phyloP scores from a whole-genome alignment of 2,797 vertebrate species.

The Sparidentex hasta region DNA sequence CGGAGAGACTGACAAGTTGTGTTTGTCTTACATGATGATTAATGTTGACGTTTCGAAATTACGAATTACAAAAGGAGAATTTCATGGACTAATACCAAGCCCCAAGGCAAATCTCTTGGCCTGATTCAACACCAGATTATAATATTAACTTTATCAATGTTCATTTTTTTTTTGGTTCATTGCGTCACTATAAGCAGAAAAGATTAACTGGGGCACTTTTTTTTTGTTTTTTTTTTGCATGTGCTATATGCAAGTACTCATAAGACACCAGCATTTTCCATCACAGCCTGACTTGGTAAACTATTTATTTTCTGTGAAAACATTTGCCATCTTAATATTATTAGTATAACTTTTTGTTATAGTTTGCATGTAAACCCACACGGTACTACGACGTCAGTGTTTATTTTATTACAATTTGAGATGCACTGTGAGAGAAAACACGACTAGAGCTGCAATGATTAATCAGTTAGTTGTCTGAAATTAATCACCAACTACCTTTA shows the following conservation, averaged over 20 bases:
- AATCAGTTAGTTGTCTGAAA: not conserved
- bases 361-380: conserved; percentile 55
- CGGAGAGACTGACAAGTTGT: not conserved
- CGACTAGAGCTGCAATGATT: not conserved
- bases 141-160: conserved; percentile 19
- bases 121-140: conserved; percentile 6
- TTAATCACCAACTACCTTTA: too few relatives aligned
- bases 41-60: conserved; percentile 21
- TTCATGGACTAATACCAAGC: conserved; percentile 15
- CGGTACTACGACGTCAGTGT: conserved; percentile 69
- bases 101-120: not conserved
- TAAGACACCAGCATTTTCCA: conserved; percentile 44
- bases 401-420: conserved; percentile 49
- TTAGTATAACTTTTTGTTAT: conserved; percentile 49
- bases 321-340: conserved; percentile 55
- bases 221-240: conserved; percentile 50
- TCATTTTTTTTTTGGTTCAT: conserved; percentile 22
- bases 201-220: conserved; percentile 56
- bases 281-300: conserved; percentile 51
- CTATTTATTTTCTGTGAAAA: conserved; percentile 82
- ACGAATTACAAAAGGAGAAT: conserved; percentile 9
- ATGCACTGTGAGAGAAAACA: conserved; percentile 56
- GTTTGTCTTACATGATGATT: conserved; percentile 17
- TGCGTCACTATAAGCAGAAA: conserved; percentile 28
- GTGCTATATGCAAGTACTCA: conserved; percentile 40